Conservation (phyloP, 2,888 invertebrate species). For the Mesorhabditis spiculigera region DNA sequence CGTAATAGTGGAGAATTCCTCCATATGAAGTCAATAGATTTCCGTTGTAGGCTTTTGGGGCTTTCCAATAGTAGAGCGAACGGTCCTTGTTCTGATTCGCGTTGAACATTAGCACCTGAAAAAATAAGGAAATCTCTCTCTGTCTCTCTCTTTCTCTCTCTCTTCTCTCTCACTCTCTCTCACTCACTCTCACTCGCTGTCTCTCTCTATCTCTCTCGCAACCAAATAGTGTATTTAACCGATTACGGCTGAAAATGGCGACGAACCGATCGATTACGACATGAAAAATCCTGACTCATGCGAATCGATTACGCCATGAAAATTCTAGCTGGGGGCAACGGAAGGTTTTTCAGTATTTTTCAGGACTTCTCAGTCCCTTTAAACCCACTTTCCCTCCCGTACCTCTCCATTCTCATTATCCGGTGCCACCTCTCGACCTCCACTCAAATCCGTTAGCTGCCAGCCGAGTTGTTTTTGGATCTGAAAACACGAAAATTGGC, state of each 20-base stretch:
- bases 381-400: no score
- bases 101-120: slow-evolving; percentile 48
- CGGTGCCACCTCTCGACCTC: slow-evolving; percentile 46
- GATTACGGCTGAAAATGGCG: background rate
- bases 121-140: background rate
- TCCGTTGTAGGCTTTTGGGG: slow-evolving; percentile 76
- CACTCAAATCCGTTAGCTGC: slow-evolving; percentile 71
- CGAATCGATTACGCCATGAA: no score
- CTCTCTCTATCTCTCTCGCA: background rate
- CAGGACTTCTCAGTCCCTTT: no score
- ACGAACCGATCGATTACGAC: no score
- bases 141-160: background rate
- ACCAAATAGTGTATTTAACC: background rate
- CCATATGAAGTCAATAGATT: slow-evolving; percentile 79
- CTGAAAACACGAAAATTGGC: no score
- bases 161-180: no score
- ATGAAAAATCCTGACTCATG: no score
- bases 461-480: slow-evolving; percentile 61
- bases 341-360: no score
- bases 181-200: no score
- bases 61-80: slow-evolving; percentile 74
- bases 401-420: slow-evolving; percentile 60
- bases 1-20: slow-evolving; percentile 70
- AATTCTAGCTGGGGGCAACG: no score
- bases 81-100: slow-evolving; percentile 45